These are phyloP conservation scores for Trichacis sp. DNA, from an alignment of 2,888 invertebrate genomes.

Conservation along the genomic window DNA sequence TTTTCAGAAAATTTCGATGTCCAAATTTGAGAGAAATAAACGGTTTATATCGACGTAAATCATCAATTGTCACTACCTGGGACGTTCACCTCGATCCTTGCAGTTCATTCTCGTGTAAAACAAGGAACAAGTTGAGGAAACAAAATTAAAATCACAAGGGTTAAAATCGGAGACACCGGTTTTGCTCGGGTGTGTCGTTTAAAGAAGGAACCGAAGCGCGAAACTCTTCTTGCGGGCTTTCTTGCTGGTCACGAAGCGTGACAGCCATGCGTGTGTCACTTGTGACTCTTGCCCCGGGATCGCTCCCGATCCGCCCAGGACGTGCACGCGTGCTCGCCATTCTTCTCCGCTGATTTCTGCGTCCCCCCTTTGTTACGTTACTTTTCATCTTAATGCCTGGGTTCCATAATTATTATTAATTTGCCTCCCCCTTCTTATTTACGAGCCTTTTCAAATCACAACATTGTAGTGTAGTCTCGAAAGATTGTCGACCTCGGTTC, in stretches of 20 bases:
- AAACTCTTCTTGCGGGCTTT: slow-evolving; percentile 60
- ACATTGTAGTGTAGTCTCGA: neutral
- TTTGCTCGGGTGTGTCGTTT: slow-evolving; percentile 25
- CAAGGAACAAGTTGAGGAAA: no score
- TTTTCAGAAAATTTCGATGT: no score
- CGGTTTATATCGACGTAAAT: no score
- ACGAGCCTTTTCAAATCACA: slow-evolving; percentile 1
- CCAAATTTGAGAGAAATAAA: no score
- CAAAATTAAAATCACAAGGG: no score
- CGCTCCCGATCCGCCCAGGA: slow-evolving; percentile 63
- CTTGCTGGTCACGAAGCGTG: slow-evolving; percentile 67
- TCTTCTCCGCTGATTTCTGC: slow-evolving; percentile 29
- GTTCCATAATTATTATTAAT: slow-evolving; percentile 39
- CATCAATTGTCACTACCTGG: no score
- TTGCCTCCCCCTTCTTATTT: slow-evolving; percentile 24
- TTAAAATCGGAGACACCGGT: neutral
- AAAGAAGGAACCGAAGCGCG: slow-evolving; percentile 59
- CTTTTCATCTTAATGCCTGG: slow-evolving; percentile 35
- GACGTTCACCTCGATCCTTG: no score
- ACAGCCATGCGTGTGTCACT: slow-evolving; percentile 68
- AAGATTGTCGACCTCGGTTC: neutral
- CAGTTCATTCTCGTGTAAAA: no score
- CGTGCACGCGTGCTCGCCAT: slow-evolving; percentile 58
- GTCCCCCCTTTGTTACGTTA: slow-evolving; percentile 20
- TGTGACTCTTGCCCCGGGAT: slow-evolving; percentile 61